phyloP scores from a whole-genome alignment of 2,888 invertebrate species.

The Drosophila sordidula region DNA sequence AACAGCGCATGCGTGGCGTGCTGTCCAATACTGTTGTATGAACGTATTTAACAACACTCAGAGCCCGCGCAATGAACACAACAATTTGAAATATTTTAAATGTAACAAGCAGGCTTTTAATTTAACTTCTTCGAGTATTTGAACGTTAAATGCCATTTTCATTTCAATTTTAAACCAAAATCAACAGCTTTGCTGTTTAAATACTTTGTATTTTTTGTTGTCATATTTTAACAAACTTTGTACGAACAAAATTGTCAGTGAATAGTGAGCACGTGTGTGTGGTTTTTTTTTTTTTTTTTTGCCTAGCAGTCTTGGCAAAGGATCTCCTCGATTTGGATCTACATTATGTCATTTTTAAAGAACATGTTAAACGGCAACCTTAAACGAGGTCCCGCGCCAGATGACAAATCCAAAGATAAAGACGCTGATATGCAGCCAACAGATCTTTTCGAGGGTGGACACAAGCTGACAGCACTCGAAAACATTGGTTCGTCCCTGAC shows the following conservation, averaged over 20 bases:
- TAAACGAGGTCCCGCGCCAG: background rate
- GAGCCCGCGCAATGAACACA: conserved; percentile 5
- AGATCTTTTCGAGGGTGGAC: conserved; percentile 39
- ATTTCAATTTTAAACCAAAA: background rate
- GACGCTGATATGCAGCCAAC: conserved; percentile 16
- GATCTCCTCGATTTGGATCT: background rate
- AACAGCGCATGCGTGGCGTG: conserved; percentile 69
- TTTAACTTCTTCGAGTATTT: background rate
- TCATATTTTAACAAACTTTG: background rate
- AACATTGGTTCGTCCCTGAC: conserved; percentile 46
- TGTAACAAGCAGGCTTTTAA: background rate
- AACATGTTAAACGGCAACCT: conserved; percentile 5
- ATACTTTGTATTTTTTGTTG: conserved; percentile 1
- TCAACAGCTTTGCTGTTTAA: background rate
- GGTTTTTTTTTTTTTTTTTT: background rate
- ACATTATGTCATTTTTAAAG: conserved; percentile 28
- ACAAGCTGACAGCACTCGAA: conserved; percentile 36
- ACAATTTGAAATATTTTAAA: background rate
- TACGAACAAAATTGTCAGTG: background rate
- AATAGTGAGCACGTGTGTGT: background rate
- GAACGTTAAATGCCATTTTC: background rate
- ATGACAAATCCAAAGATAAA: conserved; percentile 6
- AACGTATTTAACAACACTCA: conserved; percentile 26
- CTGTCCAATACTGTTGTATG: conserved; percentile 49
- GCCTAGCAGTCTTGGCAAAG: background rate